Evolutionary conservation across 2,888 invertebrate species (phyloP).

Genomic region (Hoplodrina ambigua): DNA sequence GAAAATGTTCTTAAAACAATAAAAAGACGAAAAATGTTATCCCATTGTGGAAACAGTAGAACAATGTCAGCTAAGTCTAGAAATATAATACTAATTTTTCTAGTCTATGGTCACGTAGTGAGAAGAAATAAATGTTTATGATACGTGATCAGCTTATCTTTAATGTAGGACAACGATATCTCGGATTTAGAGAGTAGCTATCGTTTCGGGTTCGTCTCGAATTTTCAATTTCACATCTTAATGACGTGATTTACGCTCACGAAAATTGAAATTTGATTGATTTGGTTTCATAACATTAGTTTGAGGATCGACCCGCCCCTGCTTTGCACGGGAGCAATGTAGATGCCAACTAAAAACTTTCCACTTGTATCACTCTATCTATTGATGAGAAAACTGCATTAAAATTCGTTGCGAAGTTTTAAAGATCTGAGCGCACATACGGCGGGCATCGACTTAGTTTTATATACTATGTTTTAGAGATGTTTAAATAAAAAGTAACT

Average conservation of each 20-base stretch:
- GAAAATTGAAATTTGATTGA: slow-evolving; percentile 36
- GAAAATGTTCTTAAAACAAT: slow-evolving; percentile 23
- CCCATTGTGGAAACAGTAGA: slow-evolving; percentile 15
- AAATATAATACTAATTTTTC: slow-evolving; percentile 20
- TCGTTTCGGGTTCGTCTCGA: neutral
- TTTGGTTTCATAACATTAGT: too few species aligned
- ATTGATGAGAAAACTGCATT: too few species aligned
- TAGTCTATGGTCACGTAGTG: slow-evolving; percentile 32
- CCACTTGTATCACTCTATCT: too few species aligned
- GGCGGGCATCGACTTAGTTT: too few species aligned
- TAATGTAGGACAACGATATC: slow-evolving; percentile 13
- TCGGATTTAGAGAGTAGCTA: slow-evolving; percentile 18
- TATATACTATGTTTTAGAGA: too few species aligned
- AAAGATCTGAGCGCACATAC: too few species aligned
- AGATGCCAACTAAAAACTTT: too few species aligned
- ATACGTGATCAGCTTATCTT: slow-evolving; percentile 49
- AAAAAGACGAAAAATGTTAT: slow-evolving; percentile 12
- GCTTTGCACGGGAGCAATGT: too few species aligned
- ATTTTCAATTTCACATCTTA: slow-evolving; percentile 22
- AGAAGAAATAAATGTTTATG: slow-evolving; percentile 30
- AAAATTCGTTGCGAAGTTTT: too few species aligned
- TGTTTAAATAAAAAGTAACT: too few species aligned
- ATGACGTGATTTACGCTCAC: slow-evolving; percentile 25
- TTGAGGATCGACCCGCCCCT: too few species aligned
- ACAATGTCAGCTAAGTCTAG: slow-evolving; percentile 28